Evolutionary conservation across 2,113 vertebrate genomes (phyloP), one percentile per base, ranked within the genome.

Genomic region (Semicossyphus pulcher): DNA sequence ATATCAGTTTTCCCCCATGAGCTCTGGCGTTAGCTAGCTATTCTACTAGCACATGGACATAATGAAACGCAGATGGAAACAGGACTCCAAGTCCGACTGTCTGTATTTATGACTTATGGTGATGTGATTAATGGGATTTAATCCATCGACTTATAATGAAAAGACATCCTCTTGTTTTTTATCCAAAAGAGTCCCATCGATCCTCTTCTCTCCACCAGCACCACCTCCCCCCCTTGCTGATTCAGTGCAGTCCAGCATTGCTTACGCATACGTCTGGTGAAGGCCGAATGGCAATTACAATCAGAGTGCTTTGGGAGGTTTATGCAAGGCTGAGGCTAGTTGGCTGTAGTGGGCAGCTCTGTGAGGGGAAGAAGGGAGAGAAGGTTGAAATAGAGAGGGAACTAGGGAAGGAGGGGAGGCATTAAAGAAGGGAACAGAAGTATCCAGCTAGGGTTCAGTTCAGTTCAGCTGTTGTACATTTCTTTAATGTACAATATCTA

Each of bases 131-230:
- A 82, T 80, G 63, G 23, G 58, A 69, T 91, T 87, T 62, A 84
- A 84, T 72, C 45, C 32, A 83, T 78, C 7, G 60, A 86, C 89
- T 86, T 76, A 60, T 81, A 89, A 86, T 89, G 76, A 89, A 91
- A 90, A 62, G 69, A 81, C 47, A 68, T 71, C 28, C 60, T 59
- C 88, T 85, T 87, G 66, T 89, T 91, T 86, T 78, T 81, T 69
- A 84, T 86, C 74, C 58, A 67, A 47, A 77, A 60, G 45, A 61
- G 29, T 71, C 69, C 68, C 67, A 90, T 77, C 81, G 54, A 87
- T 85, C 72, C 60, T 53, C 53, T 84, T 68, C 57, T 62, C 75
- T 74, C 67, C 54, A 47, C 18, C 11, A 20, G 21, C 12, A 20
- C 52, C 36, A 14, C 15, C 34, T 9, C 29, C 20, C 23, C 67